Conservation (phyloP, 2,797 vertebrate species). For the Pelochelys cantorii region DNA sequence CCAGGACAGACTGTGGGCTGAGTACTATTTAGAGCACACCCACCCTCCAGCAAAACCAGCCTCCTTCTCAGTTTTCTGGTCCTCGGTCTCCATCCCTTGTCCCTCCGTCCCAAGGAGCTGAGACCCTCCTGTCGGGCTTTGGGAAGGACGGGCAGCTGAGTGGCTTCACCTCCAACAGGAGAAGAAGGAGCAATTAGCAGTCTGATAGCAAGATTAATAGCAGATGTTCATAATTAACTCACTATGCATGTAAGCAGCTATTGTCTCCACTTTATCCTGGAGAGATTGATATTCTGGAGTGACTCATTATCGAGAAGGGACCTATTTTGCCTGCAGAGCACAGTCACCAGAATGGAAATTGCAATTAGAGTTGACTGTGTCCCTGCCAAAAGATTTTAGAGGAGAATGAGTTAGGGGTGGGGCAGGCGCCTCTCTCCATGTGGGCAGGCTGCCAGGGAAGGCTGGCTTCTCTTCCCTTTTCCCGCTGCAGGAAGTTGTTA, state of each 20-base stretch:
- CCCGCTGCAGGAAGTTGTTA: not conserved
- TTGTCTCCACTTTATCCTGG: conserved; percentile 71
- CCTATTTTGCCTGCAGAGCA: conserved; percentile 65
- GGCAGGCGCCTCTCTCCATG: not conserved
- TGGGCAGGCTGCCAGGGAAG: fast-evolving
- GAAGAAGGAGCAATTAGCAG: conserved; percentile 75
- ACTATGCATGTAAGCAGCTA: conserved; percentile 75
- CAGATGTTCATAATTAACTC: conserved; percentile 77
- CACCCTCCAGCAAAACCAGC: not conserved
- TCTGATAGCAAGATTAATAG: conserved; percentile 77
- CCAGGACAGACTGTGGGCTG: fast-evolving
- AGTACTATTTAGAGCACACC: fast-evolving
- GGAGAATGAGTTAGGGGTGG: not conserved
- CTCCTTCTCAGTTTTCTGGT: not conserved
- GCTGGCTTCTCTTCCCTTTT: not conserved
- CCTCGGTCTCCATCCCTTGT: not conserved
- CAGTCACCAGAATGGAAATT: conserved; percentile 70
- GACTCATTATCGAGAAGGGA: conserved; percentile 71
- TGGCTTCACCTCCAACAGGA: conserved; percentile 52
- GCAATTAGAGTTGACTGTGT: conserved; percentile 60
- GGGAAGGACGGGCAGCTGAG: conserved; percentile 16
- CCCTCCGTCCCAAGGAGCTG: not conserved
- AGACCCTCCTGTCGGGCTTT: fast-evolving
- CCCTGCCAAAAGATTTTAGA: conserved; percentile 26
- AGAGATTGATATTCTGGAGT: conserved; percentile 73